These are phyloP conservation scores for Pheucticus melanocephalus DNA, from an alignment of 2,113 vertebrate species.

Conservation along the genomic window DNA sequence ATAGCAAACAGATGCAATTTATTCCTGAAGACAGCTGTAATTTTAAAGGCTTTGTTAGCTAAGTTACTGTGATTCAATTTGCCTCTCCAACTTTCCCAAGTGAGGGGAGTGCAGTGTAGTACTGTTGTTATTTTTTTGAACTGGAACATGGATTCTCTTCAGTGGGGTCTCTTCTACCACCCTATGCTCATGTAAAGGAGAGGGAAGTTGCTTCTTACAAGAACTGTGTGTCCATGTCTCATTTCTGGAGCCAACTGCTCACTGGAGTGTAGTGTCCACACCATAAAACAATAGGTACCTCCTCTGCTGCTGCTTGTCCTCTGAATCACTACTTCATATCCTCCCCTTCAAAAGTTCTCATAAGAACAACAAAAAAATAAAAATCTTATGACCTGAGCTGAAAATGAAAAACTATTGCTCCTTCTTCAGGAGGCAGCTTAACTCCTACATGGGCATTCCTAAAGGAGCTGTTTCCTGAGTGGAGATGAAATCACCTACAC, in stretches of 20 bases:
- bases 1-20: not conserved
- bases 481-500: not conserved
- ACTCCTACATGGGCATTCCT: not conserved
- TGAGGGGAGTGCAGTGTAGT: not conserved
- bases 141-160: not conserved
- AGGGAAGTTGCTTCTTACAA: not conserved
- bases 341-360: not conserved
- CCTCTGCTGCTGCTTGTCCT: not conserved
- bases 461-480: not conserved
- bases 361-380: not conserved
- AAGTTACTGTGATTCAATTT: not conserved
- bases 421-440: not conserved
- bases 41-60: not conserved
- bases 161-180: not conserved
- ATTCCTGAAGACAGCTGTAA: not conserved
- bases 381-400: rapidly evolving
- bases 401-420: not conserved
- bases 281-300: not conserved
- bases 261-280: not conserved
- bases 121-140: not conserved
- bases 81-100: not conserved
- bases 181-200: not conserved
- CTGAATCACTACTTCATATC: not conserved
- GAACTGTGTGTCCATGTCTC: not conserved
- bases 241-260: not conserved